Conservation (phyloP, 2,797 vertebrate genomes). For the Acropternis orthonyx region DNA sequence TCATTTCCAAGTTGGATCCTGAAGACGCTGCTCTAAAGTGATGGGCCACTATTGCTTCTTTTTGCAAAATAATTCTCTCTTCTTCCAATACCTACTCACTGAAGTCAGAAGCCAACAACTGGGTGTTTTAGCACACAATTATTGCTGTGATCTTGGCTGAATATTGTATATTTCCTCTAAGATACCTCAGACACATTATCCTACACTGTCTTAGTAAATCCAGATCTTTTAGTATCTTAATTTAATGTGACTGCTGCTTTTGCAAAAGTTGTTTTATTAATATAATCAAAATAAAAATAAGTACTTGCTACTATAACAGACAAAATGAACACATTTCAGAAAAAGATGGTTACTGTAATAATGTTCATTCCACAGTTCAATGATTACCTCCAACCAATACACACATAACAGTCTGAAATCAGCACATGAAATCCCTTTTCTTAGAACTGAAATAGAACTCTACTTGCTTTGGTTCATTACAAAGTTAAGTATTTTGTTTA, state of each 20-base stretch:
- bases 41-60: not conserved
- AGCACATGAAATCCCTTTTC: not conserved
- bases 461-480: not conserved
- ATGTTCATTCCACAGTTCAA: not conserved
- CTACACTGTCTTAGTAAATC: not conserved
- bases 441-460: not conserved
- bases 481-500: not conserved
- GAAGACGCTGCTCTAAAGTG: not conserved
- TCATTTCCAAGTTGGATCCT: not conserved
- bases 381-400: not conserved
- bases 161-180: not conserved
- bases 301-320: not conserved
- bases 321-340: not conserved
- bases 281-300: not conserved
- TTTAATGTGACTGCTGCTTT: not conserved
- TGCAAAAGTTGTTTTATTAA: not conserved
- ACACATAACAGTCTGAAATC: not conserved
- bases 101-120: not conserved
- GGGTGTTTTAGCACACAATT: not conserved
- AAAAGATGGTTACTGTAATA: not conserved
- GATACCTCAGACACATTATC: not conserved
- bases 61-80: not conserved
- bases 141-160: not conserved
- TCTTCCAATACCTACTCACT: not conserved
- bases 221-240: not conserved